A percentile compares a stretch with the other conserved stretches of the same genome.
Evolutionary conservation across 2,113 vertebrate genomes (phyloP).

Genomic region (Catharus bicknelli): DNA sequence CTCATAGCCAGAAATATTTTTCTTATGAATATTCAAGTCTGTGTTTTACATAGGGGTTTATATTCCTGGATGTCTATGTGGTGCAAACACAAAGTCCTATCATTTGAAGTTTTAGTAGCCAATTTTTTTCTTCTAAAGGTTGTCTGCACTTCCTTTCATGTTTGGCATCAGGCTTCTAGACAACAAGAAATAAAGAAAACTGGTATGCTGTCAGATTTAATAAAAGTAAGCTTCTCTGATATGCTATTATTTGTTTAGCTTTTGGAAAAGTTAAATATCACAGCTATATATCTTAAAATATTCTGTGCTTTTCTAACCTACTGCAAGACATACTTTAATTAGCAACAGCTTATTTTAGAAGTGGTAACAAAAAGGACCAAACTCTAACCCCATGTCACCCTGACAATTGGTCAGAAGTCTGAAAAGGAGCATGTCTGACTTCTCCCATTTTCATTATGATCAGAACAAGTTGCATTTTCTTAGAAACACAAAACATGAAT

Average conservation of each 20-base stretch:
- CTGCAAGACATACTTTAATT: constrained; percentile 40
- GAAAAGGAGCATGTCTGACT: background rate
- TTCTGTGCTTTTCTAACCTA: constrained; percentile 55
- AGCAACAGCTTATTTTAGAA: constrained; percentile 44
- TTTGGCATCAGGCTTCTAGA: constrained; percentile 8
- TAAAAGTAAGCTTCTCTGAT: constrained; percentile 30
- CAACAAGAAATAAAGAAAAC: constrained; percentile 38
- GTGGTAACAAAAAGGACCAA: constrained; percentile 17
- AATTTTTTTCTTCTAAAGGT: background rate
- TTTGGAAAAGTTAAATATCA: constrained; percentile 45
- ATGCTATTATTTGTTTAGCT: constrained; percentile 48
- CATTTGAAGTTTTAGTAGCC: background rate
- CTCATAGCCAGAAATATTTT: background rate
- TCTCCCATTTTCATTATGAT: background rate
- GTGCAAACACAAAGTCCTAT: background rate
- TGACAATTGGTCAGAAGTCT: background rate
- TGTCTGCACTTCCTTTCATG: background rate
- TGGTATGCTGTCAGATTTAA: constrained; percentile 40
- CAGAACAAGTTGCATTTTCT: background rate
- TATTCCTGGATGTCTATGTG: background rate
- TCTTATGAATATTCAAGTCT: background rate
- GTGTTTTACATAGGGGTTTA: background rate
- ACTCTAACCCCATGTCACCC: background rate
- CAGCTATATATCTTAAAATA: constrained; percentile 46
- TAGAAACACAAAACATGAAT: background rate